A percentile compares a stretch with the other conserved stretches of the same genome.
These are phyloP conservation scores for Coregonus sp. DNA, from an alignment of 2,797 vertebrate genomes.

Conservation along the genomic window DNA sequence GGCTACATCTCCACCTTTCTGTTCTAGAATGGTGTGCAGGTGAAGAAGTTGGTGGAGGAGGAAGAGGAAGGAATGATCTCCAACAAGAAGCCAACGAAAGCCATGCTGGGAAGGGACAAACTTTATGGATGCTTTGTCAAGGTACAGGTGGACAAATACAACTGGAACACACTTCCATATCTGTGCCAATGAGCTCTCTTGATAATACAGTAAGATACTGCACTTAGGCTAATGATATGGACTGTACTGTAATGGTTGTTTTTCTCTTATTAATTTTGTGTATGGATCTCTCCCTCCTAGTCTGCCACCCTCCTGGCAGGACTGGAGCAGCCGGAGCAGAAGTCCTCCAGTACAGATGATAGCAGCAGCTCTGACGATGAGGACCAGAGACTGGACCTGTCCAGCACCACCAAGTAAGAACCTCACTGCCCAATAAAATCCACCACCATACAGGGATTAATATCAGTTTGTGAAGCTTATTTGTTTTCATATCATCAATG, in stretches of 20 bases:
- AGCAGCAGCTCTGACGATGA: slow-evolving; percentile 75
- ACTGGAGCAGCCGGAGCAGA: slow-evolving; percentile 70
- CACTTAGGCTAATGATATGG: background rate
- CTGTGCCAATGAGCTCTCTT: background rate
- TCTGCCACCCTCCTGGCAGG: slow-evolving; percentile 80
- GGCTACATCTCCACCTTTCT: slow-evolving; percentile 17
- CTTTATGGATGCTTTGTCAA: slow-evolving; percentile 91
- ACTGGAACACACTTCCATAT: background rate
- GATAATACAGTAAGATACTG: background rate
- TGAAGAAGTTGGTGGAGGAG: slow-evolving; percentile 68
- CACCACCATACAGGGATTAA: background rate
- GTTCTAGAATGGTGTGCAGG: slow-evolving; percentile 77
- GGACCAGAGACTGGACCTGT: slow-evolving; percentile 80
- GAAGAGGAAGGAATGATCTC: slow-evolving; percentile 67
- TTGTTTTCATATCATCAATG: background rate
- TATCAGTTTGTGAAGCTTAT: background rate
- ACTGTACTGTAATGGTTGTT: slow-evolving; percentile 20
- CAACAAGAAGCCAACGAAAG: slow-evolving; percentile 80
- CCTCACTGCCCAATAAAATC: background rate
- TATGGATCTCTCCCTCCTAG: slow-evolving; percentile 56
- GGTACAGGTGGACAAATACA: slow-evolving; percentile 63
- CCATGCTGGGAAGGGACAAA: slow-evolving; percentile 52
- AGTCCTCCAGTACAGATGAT: slow-evolving; percentile 46
- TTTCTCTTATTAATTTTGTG: background rate
- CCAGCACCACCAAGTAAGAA: slow-evolving; percentile 76